Conservation (phyloP, 2,888 invertebrate species). For the Drosophila kuntzei region DNA sequence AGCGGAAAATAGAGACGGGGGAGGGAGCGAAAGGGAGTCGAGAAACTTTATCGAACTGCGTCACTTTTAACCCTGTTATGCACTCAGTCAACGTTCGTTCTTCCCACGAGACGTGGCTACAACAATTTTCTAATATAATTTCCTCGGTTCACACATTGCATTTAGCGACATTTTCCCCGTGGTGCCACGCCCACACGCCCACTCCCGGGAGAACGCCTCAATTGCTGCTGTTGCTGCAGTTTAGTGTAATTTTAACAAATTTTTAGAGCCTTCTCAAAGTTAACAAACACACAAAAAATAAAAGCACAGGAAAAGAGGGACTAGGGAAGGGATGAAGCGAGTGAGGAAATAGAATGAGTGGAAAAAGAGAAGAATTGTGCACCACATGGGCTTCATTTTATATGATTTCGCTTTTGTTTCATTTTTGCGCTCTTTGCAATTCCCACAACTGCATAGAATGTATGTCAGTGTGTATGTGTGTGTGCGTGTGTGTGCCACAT, state of each 20-base stretch:
- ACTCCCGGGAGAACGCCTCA: neutral
- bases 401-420: constrained; percentile 49
- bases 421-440: constrained; percentile 37
- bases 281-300: constrained; percentile 22
- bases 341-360: too few species aligned
- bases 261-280: constrained; percentile 42
- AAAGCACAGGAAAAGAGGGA: neutral
- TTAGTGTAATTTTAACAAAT: constrained; percentile 57
- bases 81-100: constrained; percentile 38
- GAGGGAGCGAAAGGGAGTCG: neutral
- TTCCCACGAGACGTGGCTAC: constrained; percentile 28
- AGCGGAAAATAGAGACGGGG: too few species aligned
- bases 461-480: constrained; percentile 13
- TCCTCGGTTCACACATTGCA: constrained; percentile 30
- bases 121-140: constrained; percentile 59
- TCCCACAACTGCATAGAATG: constrained; percentile 25
- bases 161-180: constrained; percentile 39
- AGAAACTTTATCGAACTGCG: constrained; percentile 14
- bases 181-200: constrained; percentile 11
- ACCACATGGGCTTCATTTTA: constrained; percentile 41
- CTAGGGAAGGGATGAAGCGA: too few species aligned
- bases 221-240: constrained; percentile 30
- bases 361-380: constrained; percentile 12
- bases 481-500: constrained; percentile 14
- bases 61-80: constrained; percentile 45